Evolutionary conservation across 37 sponge, comb jelly and placozoan species (phyloP).

Genomic region (Beroe forskalii): DNA sequence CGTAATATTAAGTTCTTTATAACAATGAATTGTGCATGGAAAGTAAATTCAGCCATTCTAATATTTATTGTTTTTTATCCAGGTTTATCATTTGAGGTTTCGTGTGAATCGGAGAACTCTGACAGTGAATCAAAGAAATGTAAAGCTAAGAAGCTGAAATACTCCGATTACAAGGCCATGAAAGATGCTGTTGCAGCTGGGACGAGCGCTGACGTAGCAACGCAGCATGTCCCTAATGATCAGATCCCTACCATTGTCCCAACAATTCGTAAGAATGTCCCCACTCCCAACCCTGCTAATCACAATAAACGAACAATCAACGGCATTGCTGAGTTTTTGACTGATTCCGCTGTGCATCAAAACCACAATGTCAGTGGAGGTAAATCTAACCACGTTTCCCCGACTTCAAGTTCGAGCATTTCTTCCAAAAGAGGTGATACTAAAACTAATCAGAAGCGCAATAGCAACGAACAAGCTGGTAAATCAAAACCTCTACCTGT

Average conservation of each 20-base stretch:
- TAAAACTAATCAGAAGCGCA: too few relatives aligned
- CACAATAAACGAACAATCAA: conserved; percentile 19
- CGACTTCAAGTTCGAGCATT: too few relatives aligned
- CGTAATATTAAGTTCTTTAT: too few relatives aligned
- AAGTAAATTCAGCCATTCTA: too few relatives aligned
- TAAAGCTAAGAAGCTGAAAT: conserved; percentile 3
- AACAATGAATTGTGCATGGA: too few relatives aligned
- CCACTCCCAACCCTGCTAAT: background rate
- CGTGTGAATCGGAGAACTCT: conserved; percentile 36
- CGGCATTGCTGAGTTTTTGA: background rate
- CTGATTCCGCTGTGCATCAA: background rate
- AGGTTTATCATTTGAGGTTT: conserved; percentile 7
- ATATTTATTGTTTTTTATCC: background rate
- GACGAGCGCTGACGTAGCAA: background rate
- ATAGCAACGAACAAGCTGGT: too few relatives aligned
- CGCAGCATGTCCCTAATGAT: too few relatives aligned
- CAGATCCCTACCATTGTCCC: background rate
- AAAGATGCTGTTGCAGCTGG: background rate
- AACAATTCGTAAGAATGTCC: background rate
- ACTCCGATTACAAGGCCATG: conserved; percentile 41
- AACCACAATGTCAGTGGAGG: too few relatives aligned
- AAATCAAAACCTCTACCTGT: too few relatives aligned
- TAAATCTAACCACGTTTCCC: too few relatives aligned
- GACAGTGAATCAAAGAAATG: background rate
- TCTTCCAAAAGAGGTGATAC: too few relatives aligned